Conservation (phyloP, 2,888 invertebrate species). For the Poecilus cupreus region DNA sequence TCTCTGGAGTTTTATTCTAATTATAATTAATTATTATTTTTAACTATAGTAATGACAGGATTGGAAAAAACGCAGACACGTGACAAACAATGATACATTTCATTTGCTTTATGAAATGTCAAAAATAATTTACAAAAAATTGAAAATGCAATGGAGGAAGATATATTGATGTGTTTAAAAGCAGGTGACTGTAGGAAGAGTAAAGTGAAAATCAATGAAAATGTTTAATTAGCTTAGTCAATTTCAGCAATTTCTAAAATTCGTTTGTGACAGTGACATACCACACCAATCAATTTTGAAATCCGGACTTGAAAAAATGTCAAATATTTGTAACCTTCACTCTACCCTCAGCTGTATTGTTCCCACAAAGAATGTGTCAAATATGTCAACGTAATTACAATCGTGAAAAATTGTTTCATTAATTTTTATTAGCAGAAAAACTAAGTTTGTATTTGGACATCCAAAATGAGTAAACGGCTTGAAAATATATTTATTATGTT, state of each 20-base stretch:
- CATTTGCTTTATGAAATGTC: too few relatives aligned
- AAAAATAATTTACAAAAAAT: too few relatives aligned
- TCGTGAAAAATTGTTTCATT: not conserved
- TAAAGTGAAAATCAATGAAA: conserved; percentile 19
- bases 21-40: too few relatives aligned
- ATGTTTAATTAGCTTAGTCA: conserved; percentile 4
- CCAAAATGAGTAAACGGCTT: too few relatives aligned
- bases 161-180: not conserved
- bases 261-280: conserved; percentile 1
- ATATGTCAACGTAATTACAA: not conserved
- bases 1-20: too few relatives aligned
- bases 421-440: not conserved
- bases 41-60: too few relatives aligned
- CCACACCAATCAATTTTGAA: conserved; percentile 8
- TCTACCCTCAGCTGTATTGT: not conserved
- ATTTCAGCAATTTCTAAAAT: conserved; percentile 9
- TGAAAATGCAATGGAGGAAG: not conserved
- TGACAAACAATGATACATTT: too few relatives aligned
- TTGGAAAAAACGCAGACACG: too few relatives aligned
- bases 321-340: not conserved
- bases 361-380: conserved; percentile 10
- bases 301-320: not conserved
- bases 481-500: too few relatives aligned
- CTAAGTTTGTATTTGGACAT: too few relatives aligned
- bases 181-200: not conserved